Evolutionary conservation across 2,888 invertebrate species (phyloP).

Genomic region (Tetropium fuscum): DNA sequence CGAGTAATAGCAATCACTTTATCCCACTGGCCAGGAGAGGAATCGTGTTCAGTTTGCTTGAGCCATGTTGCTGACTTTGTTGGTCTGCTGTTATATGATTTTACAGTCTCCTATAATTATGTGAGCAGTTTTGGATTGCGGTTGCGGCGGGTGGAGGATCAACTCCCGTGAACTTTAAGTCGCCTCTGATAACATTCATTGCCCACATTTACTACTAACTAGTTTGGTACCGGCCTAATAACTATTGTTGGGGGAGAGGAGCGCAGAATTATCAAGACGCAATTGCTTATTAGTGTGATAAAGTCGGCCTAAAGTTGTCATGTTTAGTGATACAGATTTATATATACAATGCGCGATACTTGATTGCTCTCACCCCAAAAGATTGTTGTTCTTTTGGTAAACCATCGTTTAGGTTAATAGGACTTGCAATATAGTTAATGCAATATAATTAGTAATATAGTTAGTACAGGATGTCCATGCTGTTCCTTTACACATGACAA

Average conservation of each 20-base stretch:
- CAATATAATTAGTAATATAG: no score
- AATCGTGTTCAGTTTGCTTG: not conserved
- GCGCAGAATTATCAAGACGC: not conserved
- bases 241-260: constrained; percentile 12
- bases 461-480: no score
- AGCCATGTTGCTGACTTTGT: not conserved
- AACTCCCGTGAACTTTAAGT: constrained; percentile 48
- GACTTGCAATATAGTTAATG: no score
- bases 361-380: no score
- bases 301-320: no score
- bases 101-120: constrained; percentile 53
- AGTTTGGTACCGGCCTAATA: constrained; percentile 14
- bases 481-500: no score
- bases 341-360: no score
- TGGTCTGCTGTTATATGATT: constrained; percentile 40
- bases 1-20: constrained; percentile 20
- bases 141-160: constrained; percentile 50
- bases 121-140: constrained; percentile 51
- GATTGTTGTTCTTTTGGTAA: no score
- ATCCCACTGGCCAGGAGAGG: not conserved
- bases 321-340: no score
- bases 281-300: no score
- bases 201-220: constrained; percentile 44
- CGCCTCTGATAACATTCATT: constrained; percentile 45
- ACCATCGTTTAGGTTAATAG: no score